These are phyloP conservation scores for Falco concolor DNA, from an alignment of 2,797 vertebrate genomes.

Conservation along the genomic window DNA sequence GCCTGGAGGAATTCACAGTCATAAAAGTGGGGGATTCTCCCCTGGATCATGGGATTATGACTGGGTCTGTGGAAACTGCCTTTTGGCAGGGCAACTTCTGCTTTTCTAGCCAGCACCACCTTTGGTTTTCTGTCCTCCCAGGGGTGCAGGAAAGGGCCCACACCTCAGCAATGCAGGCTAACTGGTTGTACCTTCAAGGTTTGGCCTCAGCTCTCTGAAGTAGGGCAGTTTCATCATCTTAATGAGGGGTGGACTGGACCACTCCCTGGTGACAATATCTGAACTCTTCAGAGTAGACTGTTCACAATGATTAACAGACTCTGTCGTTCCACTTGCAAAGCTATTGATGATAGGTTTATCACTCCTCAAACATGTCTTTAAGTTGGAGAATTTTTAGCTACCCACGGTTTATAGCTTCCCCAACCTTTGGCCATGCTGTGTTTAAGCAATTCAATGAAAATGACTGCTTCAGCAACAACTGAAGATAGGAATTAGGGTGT, in stretches of 20 bases:
- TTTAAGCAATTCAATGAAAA: constrained; percentile 37
- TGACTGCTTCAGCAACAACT: constrained; percentile 5
- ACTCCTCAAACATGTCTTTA: constrained; percentile 15
- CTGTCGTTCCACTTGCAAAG: neutral
- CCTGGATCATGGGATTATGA: neutral
- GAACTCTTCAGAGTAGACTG: neutral
- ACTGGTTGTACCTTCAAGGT: neutral
- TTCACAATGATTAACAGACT: constrained; percentile 58
- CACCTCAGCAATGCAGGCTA: neutral
- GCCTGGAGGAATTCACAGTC: neutral
- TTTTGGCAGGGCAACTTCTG: neutral
- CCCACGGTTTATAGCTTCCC: neutral
- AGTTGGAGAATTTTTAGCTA: constrained; percentile 39
- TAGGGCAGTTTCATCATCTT: neutral
- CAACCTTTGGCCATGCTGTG: constrained; percentile 35
- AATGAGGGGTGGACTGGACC: neutral
- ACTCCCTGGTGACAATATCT: constrained; percentile 27
- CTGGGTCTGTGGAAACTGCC: neutral
- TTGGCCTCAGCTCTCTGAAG: neutral
- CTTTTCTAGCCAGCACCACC: neutral
- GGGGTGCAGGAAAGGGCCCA: neutral
- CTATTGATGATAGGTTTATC: constrained; percentile 24
- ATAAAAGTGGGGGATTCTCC: neutral
- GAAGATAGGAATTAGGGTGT: neutral
- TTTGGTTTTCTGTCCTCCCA: neutral